Evolutionary conservation across 1,140 invertebrate genomes (phyloP).

Genomic region (Anoplolepis gracilipes): DNA sequence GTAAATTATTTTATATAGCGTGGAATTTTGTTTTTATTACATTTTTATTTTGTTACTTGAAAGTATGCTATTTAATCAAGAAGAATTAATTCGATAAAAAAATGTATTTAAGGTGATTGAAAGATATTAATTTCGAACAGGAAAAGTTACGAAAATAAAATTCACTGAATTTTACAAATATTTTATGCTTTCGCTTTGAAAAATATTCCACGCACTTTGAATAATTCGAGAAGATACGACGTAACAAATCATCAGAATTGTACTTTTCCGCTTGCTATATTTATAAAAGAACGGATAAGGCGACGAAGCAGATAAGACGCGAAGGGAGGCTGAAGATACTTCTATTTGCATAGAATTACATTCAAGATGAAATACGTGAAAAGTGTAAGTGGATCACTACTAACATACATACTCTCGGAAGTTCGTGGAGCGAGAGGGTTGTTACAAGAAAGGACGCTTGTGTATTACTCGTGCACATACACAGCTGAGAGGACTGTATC

Average conservation of each 20-base stretch:
- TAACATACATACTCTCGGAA: conserved; percentile 57
- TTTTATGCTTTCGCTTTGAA: too few relatives aligned
- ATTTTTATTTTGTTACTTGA: too few relatives aligned
- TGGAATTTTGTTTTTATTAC: too few relatives aligned
- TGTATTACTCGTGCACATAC: conserved; percentile 20
- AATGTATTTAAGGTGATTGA: too few relatives aligned
- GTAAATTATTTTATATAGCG: too few relatives aligned
- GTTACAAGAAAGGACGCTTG: conserved; percentile 44
- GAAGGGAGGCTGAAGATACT: conserved; percentile 38
- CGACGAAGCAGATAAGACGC: conserved; percentile 45
- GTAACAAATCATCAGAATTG: neutral
- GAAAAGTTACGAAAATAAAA: too few relatives aligned
- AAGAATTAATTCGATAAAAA: too few relatives aligned
- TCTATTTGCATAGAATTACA: conserved; percentile 78
- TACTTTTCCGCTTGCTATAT: neutral
- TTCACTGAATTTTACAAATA: too few relatives aligned
- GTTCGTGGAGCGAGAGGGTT: conserved; percentile 43
- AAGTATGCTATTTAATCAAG: too few relatives aligned
- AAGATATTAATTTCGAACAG: too few relatives aligned
- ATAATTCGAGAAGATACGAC: neutral
- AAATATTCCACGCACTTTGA: neutral
- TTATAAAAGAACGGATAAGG: conserved; percentile 18
- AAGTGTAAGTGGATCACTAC: conserved; percentile 63
- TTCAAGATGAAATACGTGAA: conserved; percentile 53
- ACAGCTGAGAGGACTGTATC: neutral